Evolutionary conservation across 2,888 invertebrate genomes (phyloP).

Genomic region (Oscheius sp.): DNA sequence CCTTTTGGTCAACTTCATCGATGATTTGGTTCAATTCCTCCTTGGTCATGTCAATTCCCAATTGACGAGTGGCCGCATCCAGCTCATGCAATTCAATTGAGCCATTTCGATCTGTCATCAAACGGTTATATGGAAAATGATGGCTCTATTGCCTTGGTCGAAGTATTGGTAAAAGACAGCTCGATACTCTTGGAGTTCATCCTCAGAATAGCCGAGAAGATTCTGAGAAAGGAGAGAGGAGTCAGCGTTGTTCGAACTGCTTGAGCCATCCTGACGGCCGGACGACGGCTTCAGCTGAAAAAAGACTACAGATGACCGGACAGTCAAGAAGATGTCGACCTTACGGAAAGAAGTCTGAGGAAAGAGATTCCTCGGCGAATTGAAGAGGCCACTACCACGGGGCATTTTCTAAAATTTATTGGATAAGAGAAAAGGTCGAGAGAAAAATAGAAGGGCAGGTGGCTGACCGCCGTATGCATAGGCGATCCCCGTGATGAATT

Average conservation of each 20-base stretch:
- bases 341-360: conserved; percentile 26
- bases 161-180: conserved; percentile 71
- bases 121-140: background rate
- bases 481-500: background rate
- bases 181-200: conserved; percentile 69
- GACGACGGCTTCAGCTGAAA: conserved; percentile 23
- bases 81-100: conserved; percentile 61
- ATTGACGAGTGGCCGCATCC: conserved; percentile 68
- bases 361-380: conserved; percentile 33
- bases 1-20: conserved; percentile 70
- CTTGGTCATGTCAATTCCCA: conserved; percentile 66
- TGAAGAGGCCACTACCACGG: conserved; percentile 39
- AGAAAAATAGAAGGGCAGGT: background rate
- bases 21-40: conserved; percentile 70
- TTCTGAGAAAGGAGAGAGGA: conserved; percentile 5
- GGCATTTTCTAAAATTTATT: background rate
- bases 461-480: background rate
- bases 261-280: conserved; percentile 12
- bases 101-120: conserved; percentile 60
- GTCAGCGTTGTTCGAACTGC: conserved; percentile 1
- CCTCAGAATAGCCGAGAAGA: conserved; percentile 57
- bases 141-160: conserved; percentile 57
- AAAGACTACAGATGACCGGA: background rate
- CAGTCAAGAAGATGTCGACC: background rate
- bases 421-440: background rate